Evolutionary conservation across 2,888 invertebrate species (phyloP), one percentile per base, ranked within the genome.

Genomic region (Pyralis farinalis): DNA sequence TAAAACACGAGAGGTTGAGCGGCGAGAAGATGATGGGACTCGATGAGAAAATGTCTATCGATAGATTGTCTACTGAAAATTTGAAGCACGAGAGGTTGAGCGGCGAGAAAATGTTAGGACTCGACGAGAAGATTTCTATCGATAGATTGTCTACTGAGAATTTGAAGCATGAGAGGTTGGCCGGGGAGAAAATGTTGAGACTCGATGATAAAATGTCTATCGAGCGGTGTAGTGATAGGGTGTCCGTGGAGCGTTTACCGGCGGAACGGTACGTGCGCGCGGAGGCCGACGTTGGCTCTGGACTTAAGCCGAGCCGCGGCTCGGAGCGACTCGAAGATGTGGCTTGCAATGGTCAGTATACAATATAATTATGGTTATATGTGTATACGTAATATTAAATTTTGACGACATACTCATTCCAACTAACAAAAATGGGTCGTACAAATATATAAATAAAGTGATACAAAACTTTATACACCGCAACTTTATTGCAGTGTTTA

Each of bases 221-320:
- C 7, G 62, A 45, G 44, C 53, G 38, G 45, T 49, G 16, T 46
- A 61, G 30, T 53, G 44, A 34, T 52, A 58, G 59, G 25, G 46
- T 62, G 31, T 48, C 65, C 21, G 51, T 63, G 31, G 67, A 75
- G 48, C 51, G 71, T 47, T 43, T 51, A 30, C 45, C 44, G 20
- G 41, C 55, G 44, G 66, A 65, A 41, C 51, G 68, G 12, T 85
- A 70, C 47, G 72, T 86, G 21, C 56, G 74, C 16, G 87, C 86
- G 0, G 87, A 88, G 47, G 87, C 87, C 4, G 87, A 87, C 29
- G 85, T 87, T 9, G 86, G 86, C 0, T 81, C 82, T 5, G 85
- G 71, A 0, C 40, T 76, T 21, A 82, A 82, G 47, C 58, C 74
- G 7, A 76, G 71, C 0, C 61, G 80, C 8, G 78, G 75, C 1